These are phyloP conservation scores for Rhamphomyia laevipes DNA, from an alignment of 2,888 invertebrate genomes.

Conservation along the genomic window DNA sequence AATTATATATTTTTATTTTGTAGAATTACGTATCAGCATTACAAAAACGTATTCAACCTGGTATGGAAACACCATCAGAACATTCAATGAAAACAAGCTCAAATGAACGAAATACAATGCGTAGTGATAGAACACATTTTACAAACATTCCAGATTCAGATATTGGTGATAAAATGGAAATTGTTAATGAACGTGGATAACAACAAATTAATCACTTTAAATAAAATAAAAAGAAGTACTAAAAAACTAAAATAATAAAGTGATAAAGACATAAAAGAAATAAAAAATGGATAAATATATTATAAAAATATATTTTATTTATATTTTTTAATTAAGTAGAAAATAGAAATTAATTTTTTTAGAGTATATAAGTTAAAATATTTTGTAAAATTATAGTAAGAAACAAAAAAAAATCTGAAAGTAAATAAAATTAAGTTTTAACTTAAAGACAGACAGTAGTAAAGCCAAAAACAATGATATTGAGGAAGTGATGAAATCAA, in stretches of 20 bases:
- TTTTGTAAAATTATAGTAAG: no score
- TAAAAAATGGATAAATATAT: background rate
- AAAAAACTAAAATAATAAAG: background rate
- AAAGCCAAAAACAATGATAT: no score
- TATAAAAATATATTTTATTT: background rate
- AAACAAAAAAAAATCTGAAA: no score
- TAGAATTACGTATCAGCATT: conserved; percentile 72
- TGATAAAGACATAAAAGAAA: background rate
- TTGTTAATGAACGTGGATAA: conserved; percentile 38
- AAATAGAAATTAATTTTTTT: no score
- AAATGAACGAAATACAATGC: conserved; percentile 61
- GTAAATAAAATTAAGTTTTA: no score
- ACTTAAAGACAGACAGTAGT: no score
- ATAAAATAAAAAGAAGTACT: background rate
- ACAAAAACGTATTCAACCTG: conserved; percentile 57
- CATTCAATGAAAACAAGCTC: conserved; percentile 42
- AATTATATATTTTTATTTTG: conserved; percentile 15
- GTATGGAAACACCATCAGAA: conserved; percentile 45
- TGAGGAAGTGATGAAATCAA: no score
- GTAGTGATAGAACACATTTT: conserved; percentile 58
- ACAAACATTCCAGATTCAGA: conserved; percentile 63
- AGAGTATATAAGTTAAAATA: no score
- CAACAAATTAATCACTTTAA: conserved; percentile 23
- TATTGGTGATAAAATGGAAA: conserved; percentile 37
- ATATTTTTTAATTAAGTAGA: no score